Evolutionary conservation across 2,888 invertebrate genomes (phyloP).

Genomic region (Catocala fraxini): DNA sequence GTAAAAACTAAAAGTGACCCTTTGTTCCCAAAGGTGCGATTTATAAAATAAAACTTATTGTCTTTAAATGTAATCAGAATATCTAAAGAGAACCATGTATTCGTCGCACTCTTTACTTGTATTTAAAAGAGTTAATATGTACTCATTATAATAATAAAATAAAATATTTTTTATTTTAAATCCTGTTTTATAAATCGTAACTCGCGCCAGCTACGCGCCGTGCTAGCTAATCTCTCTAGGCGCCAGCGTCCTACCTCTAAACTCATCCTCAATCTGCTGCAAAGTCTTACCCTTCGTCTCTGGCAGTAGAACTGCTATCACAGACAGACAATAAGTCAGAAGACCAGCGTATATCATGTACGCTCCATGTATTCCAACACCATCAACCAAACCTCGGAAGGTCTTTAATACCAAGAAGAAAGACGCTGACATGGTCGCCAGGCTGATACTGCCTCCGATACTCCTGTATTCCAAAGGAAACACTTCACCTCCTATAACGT

Average conservation of each 20-base stretch:
- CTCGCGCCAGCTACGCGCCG: too few species aligned
- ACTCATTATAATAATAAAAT: too few species aligned
- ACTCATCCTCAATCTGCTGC: conserved; percentile 89
- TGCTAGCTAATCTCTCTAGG: conserved; percentile 60
- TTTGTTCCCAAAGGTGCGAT: too few species aligned
- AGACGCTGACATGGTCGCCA: conserved; percentile 85
- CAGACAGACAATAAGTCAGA: conserved; percentile 81
- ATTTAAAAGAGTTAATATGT: too few species aligned
- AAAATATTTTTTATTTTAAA: too few species aligned
- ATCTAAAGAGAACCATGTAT: too few species aligned
- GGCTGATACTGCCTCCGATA: conserved; percentile 88
- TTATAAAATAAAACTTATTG: too few species aligned
- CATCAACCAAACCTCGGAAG: conserved; percentile 82
- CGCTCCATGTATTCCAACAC: conserved; percentile 84
- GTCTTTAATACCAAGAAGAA: conserved; percentile 89
- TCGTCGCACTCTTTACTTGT: too few species aligned
- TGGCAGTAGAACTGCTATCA: conserved; percentile 87
- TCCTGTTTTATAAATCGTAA: too few species aligned
- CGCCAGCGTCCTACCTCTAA: conserved; percentile 68
- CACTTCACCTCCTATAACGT: conserved; percentile 90
- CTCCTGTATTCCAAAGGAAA: conserved; percentile 88
- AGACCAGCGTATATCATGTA: conserved; percentile 87
- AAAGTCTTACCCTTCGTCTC: conserved; percentile 90
- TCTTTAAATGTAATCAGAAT: too few species aligned
- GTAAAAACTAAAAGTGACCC: too few species aligned